phyloP scores from a whole-genome alignment of 64 coral and sea anemone genomes.

The Stichodactyla helianthus region DNA sequence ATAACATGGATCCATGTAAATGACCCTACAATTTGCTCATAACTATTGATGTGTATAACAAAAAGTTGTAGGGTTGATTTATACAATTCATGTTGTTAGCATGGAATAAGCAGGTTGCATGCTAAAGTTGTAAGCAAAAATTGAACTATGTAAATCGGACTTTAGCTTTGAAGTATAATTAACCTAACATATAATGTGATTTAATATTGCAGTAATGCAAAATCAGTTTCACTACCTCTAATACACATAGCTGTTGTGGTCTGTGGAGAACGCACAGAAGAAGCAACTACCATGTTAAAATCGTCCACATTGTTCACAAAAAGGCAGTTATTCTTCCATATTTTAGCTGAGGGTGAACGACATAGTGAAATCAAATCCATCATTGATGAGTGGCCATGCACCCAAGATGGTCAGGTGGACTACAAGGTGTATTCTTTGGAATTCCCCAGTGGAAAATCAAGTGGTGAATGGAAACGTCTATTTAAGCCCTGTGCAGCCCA shows the following conservation, averaged over 20 bases:
- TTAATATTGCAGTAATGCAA: too few relatives aligned
- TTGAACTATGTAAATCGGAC: too few relatives aligned
- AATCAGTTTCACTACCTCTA: not conserved
- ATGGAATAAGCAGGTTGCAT: too few relatives aligned
- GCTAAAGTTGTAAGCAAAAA: too few relatives aligned
- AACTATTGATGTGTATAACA: too few relatives aligned
- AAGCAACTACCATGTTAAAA: constrained; percentile 82
- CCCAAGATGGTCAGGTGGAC: constrained; percentile 35
- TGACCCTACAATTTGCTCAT: too few relatives aligned
- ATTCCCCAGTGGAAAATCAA: constrained; percentile 59
- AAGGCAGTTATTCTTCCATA: constrained; percentile 51
- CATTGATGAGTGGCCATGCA: constrained; percentile 43
- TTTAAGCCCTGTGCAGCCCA: constrained; percentile 93
- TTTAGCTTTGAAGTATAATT: too few relatives aligned
- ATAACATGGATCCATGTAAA: too few relatives aligned
- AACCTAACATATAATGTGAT: too few relatives aligned
- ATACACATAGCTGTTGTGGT: constrained; percentile 71
- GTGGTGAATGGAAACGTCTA: constrained; percentile 72
- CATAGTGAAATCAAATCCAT: constrained; percentile 47
- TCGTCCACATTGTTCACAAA: constrained; percentile 68
- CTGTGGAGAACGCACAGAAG: constrained; percentile 53
- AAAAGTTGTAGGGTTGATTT: too few relatives aligned
- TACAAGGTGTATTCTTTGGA: constrained; percentile 70
- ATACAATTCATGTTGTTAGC: too few relatives aligned
- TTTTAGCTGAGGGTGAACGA: constrained; percentile 62